Percentiles rank a stretch among this genome's conserved stretches.
Evolutionary conservation across 2,113 vertebrate species (phyloP).

Genomic region (Oxyruncus cristatus): DNA sequence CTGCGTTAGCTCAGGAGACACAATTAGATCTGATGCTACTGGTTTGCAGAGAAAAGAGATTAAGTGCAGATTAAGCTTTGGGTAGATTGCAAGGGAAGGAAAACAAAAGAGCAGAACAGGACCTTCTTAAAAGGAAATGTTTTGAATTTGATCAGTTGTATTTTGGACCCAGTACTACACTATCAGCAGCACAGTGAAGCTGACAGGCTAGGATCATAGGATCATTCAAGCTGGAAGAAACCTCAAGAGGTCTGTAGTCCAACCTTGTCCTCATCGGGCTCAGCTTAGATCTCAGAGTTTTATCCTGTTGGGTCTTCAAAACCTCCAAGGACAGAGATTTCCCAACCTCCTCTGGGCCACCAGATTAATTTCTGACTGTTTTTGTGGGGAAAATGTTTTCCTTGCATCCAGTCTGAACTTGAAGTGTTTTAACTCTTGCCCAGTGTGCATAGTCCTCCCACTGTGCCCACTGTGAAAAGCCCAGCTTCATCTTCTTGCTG

Average conservation of each 20-base stretch:
- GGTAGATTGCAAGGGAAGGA: background rate
- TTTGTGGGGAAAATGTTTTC: background rate
- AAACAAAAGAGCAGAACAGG: background rate
- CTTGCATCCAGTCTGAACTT: background rate
- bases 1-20: conserved; percentile 21
- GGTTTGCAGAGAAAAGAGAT: conserved; percentile 30
- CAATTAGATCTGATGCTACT: conserved; percentile 39
- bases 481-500: background rate
- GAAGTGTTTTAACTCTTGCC: background rate
- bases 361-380: background rate
- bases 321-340: background rate
- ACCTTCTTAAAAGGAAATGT: background rate
- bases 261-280: background rate
- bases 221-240: background rate
- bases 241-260: background rate
- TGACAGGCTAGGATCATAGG: background rate
- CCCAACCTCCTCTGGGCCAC: background rate
- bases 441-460: background rate
- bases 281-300: background rate
- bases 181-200: background rate
- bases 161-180: background rate
- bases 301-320: background rate
- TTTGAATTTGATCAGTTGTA: background rate
- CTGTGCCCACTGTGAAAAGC: background rate
- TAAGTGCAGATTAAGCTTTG: conserved; percentile 6